A percentile compares a stretch with the other conserved stretches of the same genome.
phyloP scores from a whole-genome alignment of 1,140 invertebrate species.

The Latrodectus geometricus region DNA sequence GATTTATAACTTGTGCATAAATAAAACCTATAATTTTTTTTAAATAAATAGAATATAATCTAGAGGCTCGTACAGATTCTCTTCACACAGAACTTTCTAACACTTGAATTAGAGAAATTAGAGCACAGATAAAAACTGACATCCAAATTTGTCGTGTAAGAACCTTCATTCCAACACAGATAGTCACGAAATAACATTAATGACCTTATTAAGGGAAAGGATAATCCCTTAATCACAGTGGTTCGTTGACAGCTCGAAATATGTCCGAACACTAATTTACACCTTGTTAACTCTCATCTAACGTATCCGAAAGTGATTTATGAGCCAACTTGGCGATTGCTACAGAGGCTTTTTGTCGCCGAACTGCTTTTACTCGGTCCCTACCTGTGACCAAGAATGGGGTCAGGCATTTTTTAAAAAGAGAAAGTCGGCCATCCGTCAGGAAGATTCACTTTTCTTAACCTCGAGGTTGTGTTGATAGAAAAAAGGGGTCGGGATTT shows the following conservation, averaged over 20 bases:
- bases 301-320: not conserved
- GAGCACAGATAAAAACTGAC: no score
- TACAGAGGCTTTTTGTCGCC: not conserved
- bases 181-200: not conserved
- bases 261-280: not conserved
- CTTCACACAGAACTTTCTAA: no score
- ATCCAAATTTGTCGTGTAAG: no score
- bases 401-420: slow-evolving; percentile 34
- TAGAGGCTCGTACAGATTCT: no score
- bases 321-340: not conserved
- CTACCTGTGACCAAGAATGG: slow-evolving; percentile 7
- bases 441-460: slow-evolving; percentile 41
- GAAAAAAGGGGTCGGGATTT: slow-evolving; percentile 35
- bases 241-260: not conserved
- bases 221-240: not conserved
- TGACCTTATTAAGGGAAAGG: not conserved
- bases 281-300: not conserved
- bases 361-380: not conserved
- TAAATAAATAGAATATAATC: no score
- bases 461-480: slow-evolving; percentile 10
- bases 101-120: no score
- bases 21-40: no score
- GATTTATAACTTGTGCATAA: no score
- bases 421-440: slow-evolving; percentile 52
- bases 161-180: no score